phyloP scores from a whole-genome alignment of 1,140 invertebrate genomes.

The Drosophila ercepeae region DNA sequence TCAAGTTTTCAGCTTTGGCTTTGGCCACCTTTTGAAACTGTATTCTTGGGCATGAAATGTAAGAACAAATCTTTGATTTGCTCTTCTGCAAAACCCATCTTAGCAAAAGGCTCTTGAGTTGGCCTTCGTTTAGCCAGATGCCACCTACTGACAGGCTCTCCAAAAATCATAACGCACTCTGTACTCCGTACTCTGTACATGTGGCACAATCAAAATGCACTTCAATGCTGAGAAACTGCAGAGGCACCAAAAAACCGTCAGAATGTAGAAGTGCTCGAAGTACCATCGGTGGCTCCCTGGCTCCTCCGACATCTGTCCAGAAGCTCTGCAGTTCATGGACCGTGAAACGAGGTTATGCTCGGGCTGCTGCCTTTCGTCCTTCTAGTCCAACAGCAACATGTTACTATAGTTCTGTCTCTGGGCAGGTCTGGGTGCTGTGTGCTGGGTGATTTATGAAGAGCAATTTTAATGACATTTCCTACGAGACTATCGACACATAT shows the following conservation, averaged over 20 bases:
- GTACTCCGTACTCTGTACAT: constrained; percentile 47
- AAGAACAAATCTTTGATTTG: not conserved
- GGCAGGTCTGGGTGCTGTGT: constrained; percentile 51
- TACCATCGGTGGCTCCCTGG: not conserved
- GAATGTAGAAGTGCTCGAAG: constrained; percentile 34
- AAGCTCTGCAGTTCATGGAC: constrained; percentile 67
- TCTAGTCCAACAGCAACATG: constrained; percentile 29
- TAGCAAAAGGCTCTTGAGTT: constrained; percentile 7
- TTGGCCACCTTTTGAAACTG: constrained; percentile 22
- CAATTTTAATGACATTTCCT: constrained; percentile 83
- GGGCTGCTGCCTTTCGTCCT: constrained; percentile 53
- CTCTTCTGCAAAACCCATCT: not conserved
- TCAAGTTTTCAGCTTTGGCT: not conserved
- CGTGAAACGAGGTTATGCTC: constrained; percentile 80
- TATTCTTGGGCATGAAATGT: not conserved
- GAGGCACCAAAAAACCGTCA: constrained; percentile 12
- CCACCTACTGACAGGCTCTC: constrained; percentile 50
- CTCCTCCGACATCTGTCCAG: constrained; percentile 12
- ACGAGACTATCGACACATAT: constrained; percentile 74
- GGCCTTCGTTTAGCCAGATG: constrained; percentile 32
- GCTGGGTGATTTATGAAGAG: constrained; percentile 81
- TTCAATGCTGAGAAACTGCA: constrained; percentile 23
- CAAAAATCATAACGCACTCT: constrained; percentile 73
- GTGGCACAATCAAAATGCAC: constrained; percentile 61
- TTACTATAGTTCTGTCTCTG: constrained; percentile 23